Evolutionary conservation across 2,888 invertebrate species (phyloP).

Genomic region (Patella ulyssiponensis): DNA sequence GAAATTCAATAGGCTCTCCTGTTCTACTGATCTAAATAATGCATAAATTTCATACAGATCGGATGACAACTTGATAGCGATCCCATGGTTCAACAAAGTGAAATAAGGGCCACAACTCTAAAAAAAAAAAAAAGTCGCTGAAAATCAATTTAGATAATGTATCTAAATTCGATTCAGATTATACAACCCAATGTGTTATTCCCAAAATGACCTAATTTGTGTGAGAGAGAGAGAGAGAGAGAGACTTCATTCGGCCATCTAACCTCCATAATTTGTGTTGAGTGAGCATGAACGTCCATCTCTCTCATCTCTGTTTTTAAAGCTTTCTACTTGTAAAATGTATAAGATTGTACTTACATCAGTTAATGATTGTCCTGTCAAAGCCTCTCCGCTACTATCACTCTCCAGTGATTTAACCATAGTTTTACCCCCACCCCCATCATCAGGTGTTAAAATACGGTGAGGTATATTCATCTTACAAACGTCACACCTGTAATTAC

Average conservation of each 20-base stretch:
- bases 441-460: slow-evolving; percentile 61
- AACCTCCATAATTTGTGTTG: slow-evolving; percentile 20
- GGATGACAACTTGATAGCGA: no score
- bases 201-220: background rate
- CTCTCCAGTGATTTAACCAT: slow-evolving; percentile 52
- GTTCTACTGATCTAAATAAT: no score
- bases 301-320: no score
- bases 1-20: no score
- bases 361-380: slow-evolving; percentile 43
- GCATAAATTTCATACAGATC: no score
- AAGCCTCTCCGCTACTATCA: slow-evolving; percentile 55
- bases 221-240: slow-evolving; percentile 16
- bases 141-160: no score
- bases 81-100: no score
- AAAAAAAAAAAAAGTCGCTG: no score
- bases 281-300: background rate
- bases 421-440: slow-evolving; percentile 46
- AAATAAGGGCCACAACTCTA: no score
- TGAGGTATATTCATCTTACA: slow-evolving; percentile 67
- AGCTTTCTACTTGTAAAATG: background rate
- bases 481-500: slow-evolving; percentile 58
- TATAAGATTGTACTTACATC: slow-evolving; percentile 49
- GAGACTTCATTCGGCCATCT: background rate
- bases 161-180: no score
- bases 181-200: no score